Percentiles rank a stretch among this genome's conserved stretches.
These are phyloP conservation scores for Acrossocheilus fasciatus DNA, from an alignment of 2,797 vertebrate genomes.

Conservation along the genomic window DNA sequence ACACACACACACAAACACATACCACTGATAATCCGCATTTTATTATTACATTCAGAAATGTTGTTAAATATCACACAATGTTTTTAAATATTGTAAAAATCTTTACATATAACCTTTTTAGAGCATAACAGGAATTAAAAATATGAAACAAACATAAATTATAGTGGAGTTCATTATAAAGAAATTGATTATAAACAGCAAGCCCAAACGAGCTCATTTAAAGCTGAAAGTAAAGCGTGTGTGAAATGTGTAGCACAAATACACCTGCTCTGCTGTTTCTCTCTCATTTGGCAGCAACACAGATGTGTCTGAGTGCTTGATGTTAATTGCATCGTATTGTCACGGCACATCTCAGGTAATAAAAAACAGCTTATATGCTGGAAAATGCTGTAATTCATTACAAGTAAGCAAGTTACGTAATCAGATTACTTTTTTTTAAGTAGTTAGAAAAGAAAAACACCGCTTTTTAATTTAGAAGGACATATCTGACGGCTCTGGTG, in stretches of 20 bases:
- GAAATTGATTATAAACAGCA: not conserved
- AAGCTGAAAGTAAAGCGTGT: not conserved
- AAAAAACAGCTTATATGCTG: too few species aligned
- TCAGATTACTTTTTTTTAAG: too few species aligned
- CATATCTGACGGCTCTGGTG: too few species aligned
- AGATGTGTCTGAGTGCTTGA: not conserved
- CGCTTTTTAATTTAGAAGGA: too few species aligned
- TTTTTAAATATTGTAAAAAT: not conserved
- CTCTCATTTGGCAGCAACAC: not conserved
- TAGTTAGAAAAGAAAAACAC: too few species aligned
- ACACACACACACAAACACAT: too few species aligned
- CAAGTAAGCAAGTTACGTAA: too few species aligned
- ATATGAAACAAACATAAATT: too few species aligned
- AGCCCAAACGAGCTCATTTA: not conserved
- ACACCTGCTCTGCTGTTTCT: not conserved
- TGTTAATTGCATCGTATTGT: not conserved
- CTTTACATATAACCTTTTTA: not conserved
- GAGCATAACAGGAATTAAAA: not conserved
- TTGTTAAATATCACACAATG: too few species aligned
- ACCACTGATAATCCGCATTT: not conserved
- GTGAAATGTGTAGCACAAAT: not conserved
- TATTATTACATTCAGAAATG: not conserved
- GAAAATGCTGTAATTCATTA: too few species aligned
- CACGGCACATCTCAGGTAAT: not conserved
- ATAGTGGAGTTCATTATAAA: not conserved